Conservation (phyloP, 2,113 vertebrate species). For the Otis tarda region DNA sequence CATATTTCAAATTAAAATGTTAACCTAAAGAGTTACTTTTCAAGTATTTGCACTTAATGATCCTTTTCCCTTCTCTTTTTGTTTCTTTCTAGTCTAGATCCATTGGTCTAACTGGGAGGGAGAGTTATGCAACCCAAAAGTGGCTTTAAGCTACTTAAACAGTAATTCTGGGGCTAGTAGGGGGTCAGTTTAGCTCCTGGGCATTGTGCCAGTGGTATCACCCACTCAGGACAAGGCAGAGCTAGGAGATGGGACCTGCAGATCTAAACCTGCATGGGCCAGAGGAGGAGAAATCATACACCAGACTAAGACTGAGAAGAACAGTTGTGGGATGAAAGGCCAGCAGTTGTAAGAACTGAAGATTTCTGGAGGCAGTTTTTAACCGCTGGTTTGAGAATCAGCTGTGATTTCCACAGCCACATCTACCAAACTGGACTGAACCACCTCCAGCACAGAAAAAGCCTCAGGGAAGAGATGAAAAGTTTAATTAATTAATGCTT, state of each 20-base stretch:
- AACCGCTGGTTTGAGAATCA: background rate
- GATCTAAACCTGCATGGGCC: background rate
- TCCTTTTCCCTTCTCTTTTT: background rate
- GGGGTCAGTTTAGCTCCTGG: background rate
- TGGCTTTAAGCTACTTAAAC: background rate
- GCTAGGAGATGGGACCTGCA: background rate
- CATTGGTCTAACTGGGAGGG: background rate
- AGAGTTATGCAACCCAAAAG: background rate
- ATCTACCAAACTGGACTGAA: slow-evolving; percentile 53
- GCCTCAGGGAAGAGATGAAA: slow-evolving; percentile 38
- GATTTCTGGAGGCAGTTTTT: slow-evolving; percentile 2
- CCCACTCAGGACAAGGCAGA: background rate
- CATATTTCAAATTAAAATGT: slow-evolving; percentile 1
- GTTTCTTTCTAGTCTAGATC: slow-evolving; percentile 10
- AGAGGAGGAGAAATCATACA: background rate
- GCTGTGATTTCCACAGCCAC: slow-evolving; percentile 31
- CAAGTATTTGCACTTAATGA: background rate
- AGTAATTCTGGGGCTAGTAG: background rate
- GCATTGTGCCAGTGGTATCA: background rate
- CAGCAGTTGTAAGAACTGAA: background rate
- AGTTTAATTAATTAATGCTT: slow-evolving; percentile 55
- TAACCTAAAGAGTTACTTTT: background rate
- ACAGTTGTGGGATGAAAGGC: background rate
- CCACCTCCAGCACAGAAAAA: slow-evolving; percentile 38
- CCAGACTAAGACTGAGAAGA: background rate